phyloP scores from a whole-genome alignment of 2,888 invertebrate genomes.

The Chironomus riparius region DNA sequence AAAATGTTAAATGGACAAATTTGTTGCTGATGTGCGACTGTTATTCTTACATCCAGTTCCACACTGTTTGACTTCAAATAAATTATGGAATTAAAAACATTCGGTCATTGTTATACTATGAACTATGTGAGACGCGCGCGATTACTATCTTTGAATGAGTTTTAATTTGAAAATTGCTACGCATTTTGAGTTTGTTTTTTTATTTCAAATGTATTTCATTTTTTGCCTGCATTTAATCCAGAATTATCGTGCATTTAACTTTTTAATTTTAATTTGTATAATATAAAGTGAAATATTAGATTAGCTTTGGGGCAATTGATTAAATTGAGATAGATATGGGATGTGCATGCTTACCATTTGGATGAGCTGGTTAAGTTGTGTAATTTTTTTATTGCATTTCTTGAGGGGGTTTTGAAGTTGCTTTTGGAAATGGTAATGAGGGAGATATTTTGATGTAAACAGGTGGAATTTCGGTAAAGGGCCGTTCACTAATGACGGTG shows the following conservation, averaged over 20 bases:
- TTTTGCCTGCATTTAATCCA: not conserved
- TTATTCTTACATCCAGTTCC: not conserved
- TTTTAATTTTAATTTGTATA: no score
- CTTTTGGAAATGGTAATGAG: no score
- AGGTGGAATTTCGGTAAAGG: no score
- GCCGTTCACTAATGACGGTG: no score
- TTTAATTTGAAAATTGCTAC: conserved; percentile 23
- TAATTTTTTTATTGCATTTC: no score
- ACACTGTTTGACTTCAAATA: conserved; percentile 19
- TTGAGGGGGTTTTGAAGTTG: no score
- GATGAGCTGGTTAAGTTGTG: no score
- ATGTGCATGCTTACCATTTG: no score
- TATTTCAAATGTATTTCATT: not conserved
- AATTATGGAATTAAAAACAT: conserved; percentile 25
- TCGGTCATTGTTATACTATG: conserved; percentile 9
- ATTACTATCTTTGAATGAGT: conserved; percentile 17
- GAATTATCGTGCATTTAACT: no score
- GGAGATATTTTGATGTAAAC: no score
- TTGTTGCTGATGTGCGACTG: not conserved
- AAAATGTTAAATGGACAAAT: conserved; percentile 8
- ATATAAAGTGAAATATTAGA: conserved; percentile 21
- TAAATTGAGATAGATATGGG: not conserved
- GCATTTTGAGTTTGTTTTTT: conserved; percentile 16
- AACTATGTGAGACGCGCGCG: conserved; percentile 3
- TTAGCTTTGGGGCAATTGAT: conserved; percentile 19